phyloP scores from a whole-genome alignment of 1,140 invertebrate species.

The Anastrepha obliqua region DNA sequence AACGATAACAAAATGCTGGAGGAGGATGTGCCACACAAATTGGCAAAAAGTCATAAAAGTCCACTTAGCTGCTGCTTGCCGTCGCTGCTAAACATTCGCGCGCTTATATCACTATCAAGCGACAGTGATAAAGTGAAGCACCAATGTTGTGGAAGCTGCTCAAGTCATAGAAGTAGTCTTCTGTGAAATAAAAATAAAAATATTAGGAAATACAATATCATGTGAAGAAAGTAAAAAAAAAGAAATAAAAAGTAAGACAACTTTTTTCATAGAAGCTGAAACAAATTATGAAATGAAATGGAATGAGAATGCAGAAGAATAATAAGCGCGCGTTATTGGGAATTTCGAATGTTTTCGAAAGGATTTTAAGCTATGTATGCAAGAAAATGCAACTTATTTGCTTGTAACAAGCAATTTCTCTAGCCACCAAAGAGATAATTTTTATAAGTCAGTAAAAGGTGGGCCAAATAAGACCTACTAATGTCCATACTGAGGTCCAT shows the following conservation, averaged over 20 bases:
- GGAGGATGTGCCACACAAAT: neutral
- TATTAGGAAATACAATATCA: too few species aligned
- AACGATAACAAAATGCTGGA: neutral
- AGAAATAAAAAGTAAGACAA: neutral
- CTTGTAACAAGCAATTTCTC: too few species aligned
- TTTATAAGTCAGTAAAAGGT: too few species aligned
- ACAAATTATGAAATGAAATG: too few species aligned
- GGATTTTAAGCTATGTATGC: too few species aligned
- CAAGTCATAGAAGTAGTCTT: too few species aligned
- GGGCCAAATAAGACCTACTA: too few species aligned
- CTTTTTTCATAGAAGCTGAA: neutral
- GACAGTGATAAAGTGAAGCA: slow-evolving; percentile 15
- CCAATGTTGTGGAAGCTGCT: neutral
- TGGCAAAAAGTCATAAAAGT: slow-evolving; percentile 40
- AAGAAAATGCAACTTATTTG: too few species aligned
- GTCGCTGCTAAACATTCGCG: neutral
- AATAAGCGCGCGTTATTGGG: neutral
- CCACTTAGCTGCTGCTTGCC: slow-evolving; percentile 11
- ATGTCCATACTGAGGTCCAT: too few species aligned
- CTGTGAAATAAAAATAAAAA: too few species aligned
- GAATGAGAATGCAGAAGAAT: too few species aligned
- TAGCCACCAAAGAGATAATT: too few species aligned
- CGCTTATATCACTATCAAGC: neutral
- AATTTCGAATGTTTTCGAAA: neutral
- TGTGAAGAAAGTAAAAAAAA: neutral